A percentile compares a stretch with the other conserved stretches of the same genome.
Evolutionary conservation across 2,888 invertebrate species (phyloP).

Genomic region (Lepidocyrtoides sp.): DNA sequence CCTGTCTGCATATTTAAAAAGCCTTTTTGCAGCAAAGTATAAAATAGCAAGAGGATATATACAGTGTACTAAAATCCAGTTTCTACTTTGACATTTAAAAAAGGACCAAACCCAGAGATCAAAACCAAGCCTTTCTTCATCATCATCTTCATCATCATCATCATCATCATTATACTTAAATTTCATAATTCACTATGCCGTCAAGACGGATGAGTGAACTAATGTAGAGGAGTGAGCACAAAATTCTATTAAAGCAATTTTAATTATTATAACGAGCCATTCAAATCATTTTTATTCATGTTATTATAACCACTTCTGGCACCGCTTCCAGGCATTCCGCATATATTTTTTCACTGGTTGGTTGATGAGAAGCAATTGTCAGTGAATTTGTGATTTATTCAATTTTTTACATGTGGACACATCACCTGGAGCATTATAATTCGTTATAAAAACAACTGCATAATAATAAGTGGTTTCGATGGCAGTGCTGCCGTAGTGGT

Average conservation of each 20-base stretch:
- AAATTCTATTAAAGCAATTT: background rate
- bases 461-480: background rate
- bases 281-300: background rate
- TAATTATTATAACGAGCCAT: constrained; percentile 9
- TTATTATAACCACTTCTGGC: background rate
- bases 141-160: background rate
- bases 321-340: constrained; percentile 35
- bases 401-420: background rate
- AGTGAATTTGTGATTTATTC: constrained; percentile 19
- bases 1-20: background rate
- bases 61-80: background rate
- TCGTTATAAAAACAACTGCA: background rate
- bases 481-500: background rate
- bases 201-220: background rate
- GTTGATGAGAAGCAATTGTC: background rate
- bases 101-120: background rate
- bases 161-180: background rate
- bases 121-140: background rate
- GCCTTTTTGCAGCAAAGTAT: background rate
- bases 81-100: constrained; percentile 3
- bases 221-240: background rate
- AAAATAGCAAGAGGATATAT: background rate
- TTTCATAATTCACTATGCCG: background rate
- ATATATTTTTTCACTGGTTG: background rate
- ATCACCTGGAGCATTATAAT: constrained; percentile 34